phyloP scores from a whole-genome alignment of 1,140 invertebrate genomes.

The Listronotus bonariensis region DNA sequence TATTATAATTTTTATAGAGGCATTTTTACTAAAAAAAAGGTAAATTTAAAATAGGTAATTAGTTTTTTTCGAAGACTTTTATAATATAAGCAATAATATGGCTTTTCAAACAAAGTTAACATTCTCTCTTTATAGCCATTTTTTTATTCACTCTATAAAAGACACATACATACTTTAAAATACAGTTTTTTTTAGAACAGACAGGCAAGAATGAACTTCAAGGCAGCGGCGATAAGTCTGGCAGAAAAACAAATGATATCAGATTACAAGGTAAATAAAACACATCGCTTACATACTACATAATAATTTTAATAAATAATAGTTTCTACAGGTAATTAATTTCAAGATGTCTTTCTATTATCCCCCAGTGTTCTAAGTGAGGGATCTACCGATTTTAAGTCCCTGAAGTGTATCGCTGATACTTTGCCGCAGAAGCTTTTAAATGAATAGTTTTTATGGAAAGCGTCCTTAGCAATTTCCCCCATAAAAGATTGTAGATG shows the following conservation, averaged over 20 bases:
- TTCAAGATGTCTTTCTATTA: not conserved
- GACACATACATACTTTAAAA: too few relatives aligned
- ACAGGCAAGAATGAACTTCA: not conserved
- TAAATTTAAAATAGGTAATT: too few relatives aligned
- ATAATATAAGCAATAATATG: too few relatives aligned
- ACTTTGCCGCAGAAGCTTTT: constrained; percentile 31
- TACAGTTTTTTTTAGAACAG: not conserved
- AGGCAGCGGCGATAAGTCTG: not conserved
- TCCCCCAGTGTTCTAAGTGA: not conserved
- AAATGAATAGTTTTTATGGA: constrained; percentile 39
- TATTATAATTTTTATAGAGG: too few relatives aligned
- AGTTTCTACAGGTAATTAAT: not conserved
- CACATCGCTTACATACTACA: not conserved
- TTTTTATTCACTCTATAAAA: too few relatives aligned
- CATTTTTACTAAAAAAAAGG: too few relatives aligned
- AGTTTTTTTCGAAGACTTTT: too few relatives aligned
- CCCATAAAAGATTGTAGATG: constrained; percentile 40
- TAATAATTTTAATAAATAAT: not conserved
- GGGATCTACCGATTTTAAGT: not conserved
- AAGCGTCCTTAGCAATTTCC: constrained; percentile 38
- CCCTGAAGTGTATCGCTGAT: not conserved
- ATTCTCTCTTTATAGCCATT: too few relatives aligned
- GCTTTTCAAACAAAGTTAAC: too few relatives aligned
- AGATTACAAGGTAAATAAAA: constrained; percentile 23
- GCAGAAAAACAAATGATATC: constrained; percentile 2